Evolutionary conservation across 2,888 invertebrate genomes (phyloP).

Genomic region (Minunthozetes semirufus): DNA sequence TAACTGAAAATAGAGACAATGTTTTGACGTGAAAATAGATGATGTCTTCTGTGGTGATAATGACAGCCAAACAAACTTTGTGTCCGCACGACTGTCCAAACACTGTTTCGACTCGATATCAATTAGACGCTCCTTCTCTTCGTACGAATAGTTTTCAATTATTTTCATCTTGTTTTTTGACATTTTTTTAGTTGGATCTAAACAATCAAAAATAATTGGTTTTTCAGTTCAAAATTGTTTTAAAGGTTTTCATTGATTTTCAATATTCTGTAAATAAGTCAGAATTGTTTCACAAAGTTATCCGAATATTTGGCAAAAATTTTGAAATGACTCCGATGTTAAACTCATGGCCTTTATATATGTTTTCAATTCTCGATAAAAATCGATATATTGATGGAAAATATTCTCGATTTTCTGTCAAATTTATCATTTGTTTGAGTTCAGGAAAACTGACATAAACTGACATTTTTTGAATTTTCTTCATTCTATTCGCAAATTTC

Average conservation of each 20-base stretch:
- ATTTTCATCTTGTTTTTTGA: neutral
- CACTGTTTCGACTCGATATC: conserved; percentile 2
- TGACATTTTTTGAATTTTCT: too few species aligned
- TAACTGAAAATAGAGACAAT: conserved; percentile 1
- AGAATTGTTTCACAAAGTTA: too few species aligned
- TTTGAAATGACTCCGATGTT: too few species aligned
- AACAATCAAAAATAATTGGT: neutral
- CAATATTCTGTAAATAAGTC: too few species aligned
- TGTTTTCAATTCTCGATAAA: too few species aligned
- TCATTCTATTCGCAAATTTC: too few species aligned
- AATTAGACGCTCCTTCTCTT: neutral
- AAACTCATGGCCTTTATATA: too few species aligned
- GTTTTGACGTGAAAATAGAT: conserved; percentile 2
- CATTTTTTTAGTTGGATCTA: neutral
- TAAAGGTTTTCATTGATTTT: too few species aligned
- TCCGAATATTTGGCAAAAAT: too few species aligned
- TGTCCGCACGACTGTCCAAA: neutral
- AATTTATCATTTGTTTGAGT: neutral
- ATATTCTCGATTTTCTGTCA: neutral
- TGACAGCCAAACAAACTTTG: conserved; percentile 12
- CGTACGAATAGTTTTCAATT: conserved; percentile 5
- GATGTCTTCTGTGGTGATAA: neutral
- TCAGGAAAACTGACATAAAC: neutral
- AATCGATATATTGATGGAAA: neutral
- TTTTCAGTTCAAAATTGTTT: neutral